Conservation (phyloP, 2,113 vertebrate species). For the Penelope pileata region DNA sequence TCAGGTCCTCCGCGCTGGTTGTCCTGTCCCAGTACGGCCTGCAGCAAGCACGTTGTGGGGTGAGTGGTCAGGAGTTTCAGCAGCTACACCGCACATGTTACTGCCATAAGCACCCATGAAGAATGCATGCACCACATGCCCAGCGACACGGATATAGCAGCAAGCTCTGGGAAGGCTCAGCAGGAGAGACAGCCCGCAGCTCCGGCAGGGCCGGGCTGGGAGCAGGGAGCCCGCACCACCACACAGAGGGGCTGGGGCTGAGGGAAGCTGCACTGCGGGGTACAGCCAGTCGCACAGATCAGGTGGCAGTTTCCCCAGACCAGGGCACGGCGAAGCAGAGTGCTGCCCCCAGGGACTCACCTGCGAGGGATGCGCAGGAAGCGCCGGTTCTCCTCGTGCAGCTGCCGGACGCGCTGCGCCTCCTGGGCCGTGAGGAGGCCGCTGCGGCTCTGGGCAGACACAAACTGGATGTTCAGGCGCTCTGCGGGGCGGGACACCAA, state of each 20-base stretch:
- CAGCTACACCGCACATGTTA: background rate
- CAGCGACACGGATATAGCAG: accelerated
- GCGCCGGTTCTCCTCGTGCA: constrained; percentile 89
- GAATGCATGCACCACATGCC: background rate
- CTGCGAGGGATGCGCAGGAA: constrained; percentile 91
- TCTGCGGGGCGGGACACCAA: constrained; percentile 72
- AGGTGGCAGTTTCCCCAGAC: accelerated
- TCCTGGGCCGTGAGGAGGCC: constrained; percentile 88
- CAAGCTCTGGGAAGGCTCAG: background rate
- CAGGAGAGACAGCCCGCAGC: background rate
- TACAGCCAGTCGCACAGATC: accelerated
- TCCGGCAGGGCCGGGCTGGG: background rate
- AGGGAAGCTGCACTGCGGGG: accelerated
- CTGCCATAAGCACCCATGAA: background rate
- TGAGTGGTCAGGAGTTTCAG: background rate
- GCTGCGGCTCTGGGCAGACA: constrained; percentile 83
- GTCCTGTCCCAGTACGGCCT: constrained; percentile 90
- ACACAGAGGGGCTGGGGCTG: background rate
- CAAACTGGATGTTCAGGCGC: constrained; percentile 91
- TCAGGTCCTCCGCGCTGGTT: constrained; percentile 88
- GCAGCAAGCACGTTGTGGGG: background rate
- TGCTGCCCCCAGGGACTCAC: constrained; percentile 42
- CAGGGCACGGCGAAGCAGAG: accelerated
- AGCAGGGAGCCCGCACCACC: background rate
- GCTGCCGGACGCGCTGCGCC: constrained; percentile 78